Percentiles rank a stretch among this genome's conserved stretches.
phyloP scores from a whole-genome alignment of 1,140 invertebrate species.

The Littorina saxatilis region DNA sequence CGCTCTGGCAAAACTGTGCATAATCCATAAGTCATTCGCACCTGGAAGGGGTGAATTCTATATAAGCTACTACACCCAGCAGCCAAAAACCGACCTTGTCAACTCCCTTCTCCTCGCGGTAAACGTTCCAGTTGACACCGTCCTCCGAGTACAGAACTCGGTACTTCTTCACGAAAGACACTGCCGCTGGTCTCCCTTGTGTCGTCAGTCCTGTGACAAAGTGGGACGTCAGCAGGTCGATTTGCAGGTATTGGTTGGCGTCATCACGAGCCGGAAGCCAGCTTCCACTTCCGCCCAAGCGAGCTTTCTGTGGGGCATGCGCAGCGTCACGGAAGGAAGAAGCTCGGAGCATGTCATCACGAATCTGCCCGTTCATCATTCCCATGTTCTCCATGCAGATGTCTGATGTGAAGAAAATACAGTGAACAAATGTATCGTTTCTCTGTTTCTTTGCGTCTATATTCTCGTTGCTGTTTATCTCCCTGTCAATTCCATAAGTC shows the following conservation, averaged over 20 bases:
- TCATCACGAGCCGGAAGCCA: conserved; percentile 67
- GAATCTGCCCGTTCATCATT: conserved; percentile 79
- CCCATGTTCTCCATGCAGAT: conserved; percentile 83
- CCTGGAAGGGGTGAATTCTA: too few relatives aligned
- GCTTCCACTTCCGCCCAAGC: conserved; percentile 62
- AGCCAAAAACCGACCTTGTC: background rate
- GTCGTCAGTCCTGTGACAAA: conserved; percentile 87
- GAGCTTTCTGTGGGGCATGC: conserved; percentile 62
- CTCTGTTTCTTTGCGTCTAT: background rate
- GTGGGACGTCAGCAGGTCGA: conserved; percentile 85
- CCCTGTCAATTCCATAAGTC: too few relatives aligned
- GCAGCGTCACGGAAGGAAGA: conserved; percentile 75
- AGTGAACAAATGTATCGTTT: too few relatives aligned
- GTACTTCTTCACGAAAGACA: conserved; percentile 84
- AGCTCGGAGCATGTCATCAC: conserved; percentile 79
- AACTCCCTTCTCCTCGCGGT: conserved; percentile 76
- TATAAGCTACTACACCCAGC: too few relatives aligned
- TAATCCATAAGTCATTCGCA: too few relatives aligned
- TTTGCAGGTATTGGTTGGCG: conserved; percentile 76
- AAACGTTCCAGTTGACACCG: conserved; percentile 82
- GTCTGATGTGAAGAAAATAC: conserved; percentile 38
- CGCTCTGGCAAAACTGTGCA: too few relatives aligned
- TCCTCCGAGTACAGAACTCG: conserved; percentile 85
- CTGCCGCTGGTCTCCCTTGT: conserved; percentile 74
- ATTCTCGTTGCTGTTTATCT: too few relatives aligned